Percentiles rank a stretch among this genome's conserved stretches.
phyloP scores from a whole-genome alignment of 1,140 invertebrate genomes.

The Cecropterus lyciades region DNA sequence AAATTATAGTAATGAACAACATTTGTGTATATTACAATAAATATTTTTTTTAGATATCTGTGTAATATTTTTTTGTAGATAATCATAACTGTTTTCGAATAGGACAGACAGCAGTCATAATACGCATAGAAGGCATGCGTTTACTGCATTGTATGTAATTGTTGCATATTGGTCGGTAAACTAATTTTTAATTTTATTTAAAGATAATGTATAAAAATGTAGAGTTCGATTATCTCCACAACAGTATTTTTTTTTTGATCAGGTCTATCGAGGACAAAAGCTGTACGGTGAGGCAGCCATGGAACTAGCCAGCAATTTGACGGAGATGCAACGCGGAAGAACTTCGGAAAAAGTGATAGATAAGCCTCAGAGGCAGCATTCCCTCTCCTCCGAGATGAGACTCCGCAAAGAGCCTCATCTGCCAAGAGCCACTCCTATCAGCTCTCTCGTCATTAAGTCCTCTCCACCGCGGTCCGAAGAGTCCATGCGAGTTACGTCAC shows the following conservation, averaged over 20 bases:
- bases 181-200: too few relatives aligned
- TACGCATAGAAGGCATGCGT: too few relatives aligned
- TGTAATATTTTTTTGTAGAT: too few relatives aligned
- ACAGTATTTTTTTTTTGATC: conserved; percentile 23
- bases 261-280: conserved; percentile 64
- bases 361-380: conserved; percentile 53
- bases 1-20: too few relatives aligned
- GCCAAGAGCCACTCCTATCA: conserved; percentile 48
- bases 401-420: conserved; percentile 64
- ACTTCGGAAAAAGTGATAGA: conserved; percentile 50
- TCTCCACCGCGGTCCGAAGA: conserved; percentile 47
- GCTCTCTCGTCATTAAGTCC: conserved; percentile 53
- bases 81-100: too few relatives aligned
- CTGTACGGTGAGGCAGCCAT: conserved; percentile 69
- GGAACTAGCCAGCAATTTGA: conserved; percentile 64
- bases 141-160: too few relatives aligned
- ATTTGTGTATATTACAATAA: too few relatives aligned
- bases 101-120: too few relatives aligned
- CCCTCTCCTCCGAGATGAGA: conserved; percentile 42
- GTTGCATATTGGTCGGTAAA: too few relatives aligned
- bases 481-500: conserved; percentile 34
- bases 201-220: too few relatives aligned
- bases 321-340: conserved; percentile 60
- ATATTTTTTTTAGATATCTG: too few relatives aligned
- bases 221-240: too few relatives aligned